Percentiles rank a stretch among this genome's conserved stretches.
These are phyloP conservation scores for Lampris incognitus DNA, from an alignment of 2,113 vertebrate species.

Conservation along the genomic window DNA sequence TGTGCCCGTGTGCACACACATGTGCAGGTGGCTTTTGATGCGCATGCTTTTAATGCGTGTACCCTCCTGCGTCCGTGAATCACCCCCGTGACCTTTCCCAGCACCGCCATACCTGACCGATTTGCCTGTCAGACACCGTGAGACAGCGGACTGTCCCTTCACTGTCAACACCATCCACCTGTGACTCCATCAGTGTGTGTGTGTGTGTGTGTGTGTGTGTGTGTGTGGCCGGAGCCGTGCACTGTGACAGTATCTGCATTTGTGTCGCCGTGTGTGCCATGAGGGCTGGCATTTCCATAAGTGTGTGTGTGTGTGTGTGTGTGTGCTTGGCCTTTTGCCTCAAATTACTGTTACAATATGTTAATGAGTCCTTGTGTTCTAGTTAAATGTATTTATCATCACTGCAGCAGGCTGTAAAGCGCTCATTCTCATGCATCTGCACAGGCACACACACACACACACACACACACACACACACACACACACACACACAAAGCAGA, in stretches of 20 bases:
- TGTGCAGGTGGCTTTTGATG: too few relatives aligned
- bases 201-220: background rate
- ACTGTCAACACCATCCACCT: conserved; percentile 29
- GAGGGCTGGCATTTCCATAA: too few relatives aligned
- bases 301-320: background rate
- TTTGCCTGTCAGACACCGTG: conserved; percentile 57
- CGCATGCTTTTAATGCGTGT: background rate
- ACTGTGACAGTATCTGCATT: background rate
- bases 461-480: too few relatives aligned
- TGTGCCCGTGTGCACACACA: too few relatives aligned
- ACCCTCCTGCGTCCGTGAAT: background rate
- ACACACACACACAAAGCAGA: background rate
- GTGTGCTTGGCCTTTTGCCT: background rate
- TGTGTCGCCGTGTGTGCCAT: background rate
- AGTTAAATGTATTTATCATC: conserved; percentile 26
- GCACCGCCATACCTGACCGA: conserved; percentile 41
- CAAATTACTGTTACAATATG: conserved; percentile 5
- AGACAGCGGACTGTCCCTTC: conserved; percentile 54
- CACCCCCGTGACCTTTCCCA: conserved; percentile 32
- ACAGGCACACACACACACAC: background rate
- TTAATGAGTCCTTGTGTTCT: conserved; percentile 27
- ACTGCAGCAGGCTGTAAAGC: background rate
- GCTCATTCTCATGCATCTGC: too few relatives aligned
- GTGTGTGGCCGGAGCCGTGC: conserved; percentile 27
- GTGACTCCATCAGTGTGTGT: conserved; percentile 28